These are phyloP conservation scores for Syndactyla subalaris DNA, from an alignment of 2,797 vertebrate genomes.

Conservation along the genomic window DNA sequence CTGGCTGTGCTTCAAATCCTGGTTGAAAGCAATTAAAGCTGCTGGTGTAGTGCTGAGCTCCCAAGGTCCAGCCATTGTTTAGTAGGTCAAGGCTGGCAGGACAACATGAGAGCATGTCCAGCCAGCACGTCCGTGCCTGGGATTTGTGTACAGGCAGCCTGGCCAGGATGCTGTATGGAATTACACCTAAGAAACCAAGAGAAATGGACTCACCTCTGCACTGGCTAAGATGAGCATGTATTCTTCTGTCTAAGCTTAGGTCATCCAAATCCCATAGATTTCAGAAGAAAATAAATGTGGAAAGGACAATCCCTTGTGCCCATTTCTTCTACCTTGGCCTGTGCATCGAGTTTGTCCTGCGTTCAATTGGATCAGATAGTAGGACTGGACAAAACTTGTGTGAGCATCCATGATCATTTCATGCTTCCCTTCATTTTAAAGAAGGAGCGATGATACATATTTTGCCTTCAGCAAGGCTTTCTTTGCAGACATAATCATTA, in stretches of 20 bases:
- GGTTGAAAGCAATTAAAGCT: neutral
- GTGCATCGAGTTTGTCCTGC: neutral
- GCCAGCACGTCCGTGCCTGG: neutral
- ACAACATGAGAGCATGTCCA: accelerated
- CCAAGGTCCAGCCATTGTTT: neutral
- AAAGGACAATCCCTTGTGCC: neutral
- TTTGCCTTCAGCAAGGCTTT: neutral
- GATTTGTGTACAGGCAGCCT: neutral
- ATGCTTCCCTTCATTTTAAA: neutral
- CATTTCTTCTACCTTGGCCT: neutral
- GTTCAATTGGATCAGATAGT: neutral
- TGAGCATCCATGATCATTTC: neutral
- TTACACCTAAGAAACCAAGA: neutral
- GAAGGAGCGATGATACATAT: neutral
- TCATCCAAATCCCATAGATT: neutral
- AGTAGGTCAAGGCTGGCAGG: neutral
- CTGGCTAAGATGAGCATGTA: neutral
- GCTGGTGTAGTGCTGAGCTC: neutral
- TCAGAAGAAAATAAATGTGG: neutral
- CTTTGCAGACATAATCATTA: neutral
- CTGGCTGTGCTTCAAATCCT: neutral
- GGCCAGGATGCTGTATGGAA: accelerated
- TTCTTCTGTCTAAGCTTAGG: neutral
- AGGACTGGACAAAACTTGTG: neutral
- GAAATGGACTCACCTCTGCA: accelerated